These are phyloP conservation scores for Tetropium fuscum DNA, from an alignment of 2,888 invertebrate genomes.

Conservation along the genomic window DNA sequence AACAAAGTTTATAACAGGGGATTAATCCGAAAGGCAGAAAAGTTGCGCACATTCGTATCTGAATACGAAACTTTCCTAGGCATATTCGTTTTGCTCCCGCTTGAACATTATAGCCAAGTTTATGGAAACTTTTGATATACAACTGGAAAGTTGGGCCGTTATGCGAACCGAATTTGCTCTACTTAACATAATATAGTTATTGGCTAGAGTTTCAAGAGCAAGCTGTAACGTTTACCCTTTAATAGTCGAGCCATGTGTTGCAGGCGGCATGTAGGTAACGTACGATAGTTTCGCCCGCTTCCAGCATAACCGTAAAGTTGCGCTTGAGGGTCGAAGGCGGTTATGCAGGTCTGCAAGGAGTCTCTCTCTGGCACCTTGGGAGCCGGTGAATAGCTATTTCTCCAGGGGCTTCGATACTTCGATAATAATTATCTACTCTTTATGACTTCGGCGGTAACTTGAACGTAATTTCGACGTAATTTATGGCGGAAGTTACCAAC, in stretches of 20 bases:
- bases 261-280: conserved; percentile 54
- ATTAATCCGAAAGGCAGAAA: conserved; percentile 23
- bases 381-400: conserved; percentile 25
- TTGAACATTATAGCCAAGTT: conserved; percentile 33
- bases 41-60: conserved; percentile 23
- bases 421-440: conserved; percentile 34
- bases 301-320: conserved; percentile 57
- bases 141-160: conserved; percentile 42
- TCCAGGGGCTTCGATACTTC: conserved; percentile 24
- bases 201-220: conserved; percentile 55
- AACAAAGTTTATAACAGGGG: conserved; percentile 1
- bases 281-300: conserved; percentile 57
- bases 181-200: conserved; percentile 57
- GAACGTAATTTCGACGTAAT: conserved; percentile 11
- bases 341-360: conserved; percentile 27
- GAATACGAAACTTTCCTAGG: conserved; percentile 22
- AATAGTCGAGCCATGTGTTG: conserved; percentile 58
- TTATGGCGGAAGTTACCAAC: conserved; percentile 9
- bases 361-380: conserved; percentile 27
- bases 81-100: conserved; percentile 30
- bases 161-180: conserved; percentile 49
- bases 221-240: conserved; percentile 58
- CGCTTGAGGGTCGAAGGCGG: conserved; percentile 34
- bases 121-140: conserved; percentile 47
- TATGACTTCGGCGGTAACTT: conserved; percentile 27